Evolutionary conservation across 2,888 invertebrate genomes (phyloP), one percentile per base, ranked within the genome.

Genomic region (Xestia ashworthii): DNA sequence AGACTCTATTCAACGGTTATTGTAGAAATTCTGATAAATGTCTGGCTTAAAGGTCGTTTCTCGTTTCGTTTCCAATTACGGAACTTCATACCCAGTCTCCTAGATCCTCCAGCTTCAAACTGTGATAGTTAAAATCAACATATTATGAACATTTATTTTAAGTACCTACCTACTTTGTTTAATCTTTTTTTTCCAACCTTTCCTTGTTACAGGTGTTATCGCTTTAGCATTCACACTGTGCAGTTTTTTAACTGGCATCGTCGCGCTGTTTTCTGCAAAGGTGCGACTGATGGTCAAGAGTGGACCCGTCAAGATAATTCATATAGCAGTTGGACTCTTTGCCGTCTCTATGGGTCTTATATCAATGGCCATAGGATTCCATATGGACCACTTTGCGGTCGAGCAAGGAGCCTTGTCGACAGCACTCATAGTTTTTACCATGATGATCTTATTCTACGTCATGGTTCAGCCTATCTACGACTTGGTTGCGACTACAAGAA

Each of bases 281-380:
- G 94, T 97, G 5, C 95, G 97, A 1, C 89, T 97, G 65, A 89
- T 93, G 86, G 90, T 97, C 78, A 95, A 95, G 77, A 97, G 96
- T 55, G 95, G 97, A 32, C 94, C 96, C 1, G 87, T 95, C 38
- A 97, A 97, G 86, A 96, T 97, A 16, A 80, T 96, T 19, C 97
- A 97, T 90, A 93, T 97, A 78, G 92, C 96, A n/a, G 93, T 97
- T 4, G 97, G 97, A 16, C 91, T 97, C 19, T 92, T 94, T 68
- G 96, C 97, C 4, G 91, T 97, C 55, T 90, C 93, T 16, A 94
- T 97, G 91, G 97, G 97, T 1, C 97, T 97, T 85, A 91, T 95
- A 0, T 93, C 96, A 0, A 93, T 97, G 84, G 88, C 89, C 0
- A 91, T 97, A 79, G 97, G 96, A 11, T 95, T 97, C 88, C 93